Evolutionary conservation across 2,888 invertebrate genomes (phyloP).

Genomic region (Pyrochroa serraticornis): DNA sequence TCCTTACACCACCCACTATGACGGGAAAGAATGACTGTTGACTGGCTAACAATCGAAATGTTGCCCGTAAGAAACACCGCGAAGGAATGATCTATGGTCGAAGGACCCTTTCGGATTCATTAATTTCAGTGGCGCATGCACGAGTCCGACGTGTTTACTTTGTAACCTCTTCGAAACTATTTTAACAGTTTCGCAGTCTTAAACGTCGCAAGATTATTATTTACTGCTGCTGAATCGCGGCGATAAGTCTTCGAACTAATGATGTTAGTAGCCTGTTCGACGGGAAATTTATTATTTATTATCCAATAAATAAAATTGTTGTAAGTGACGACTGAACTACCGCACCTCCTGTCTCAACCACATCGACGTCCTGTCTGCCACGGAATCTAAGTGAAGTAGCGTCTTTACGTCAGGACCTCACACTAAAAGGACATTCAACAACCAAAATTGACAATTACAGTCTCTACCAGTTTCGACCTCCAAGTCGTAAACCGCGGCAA

Average conservation of each 20-base stretch:
- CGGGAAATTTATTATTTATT: conserved; percentile 19
- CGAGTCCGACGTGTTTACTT: background rate
- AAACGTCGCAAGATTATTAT: conserved; percentile 12
- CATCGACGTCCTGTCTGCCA: background rate
- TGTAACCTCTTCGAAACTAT: too few species aligned
- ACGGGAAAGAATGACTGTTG: conserved; percentile 38
- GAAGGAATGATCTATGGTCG: conserved; percentile 22
- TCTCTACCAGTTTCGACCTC: too few species aligned
- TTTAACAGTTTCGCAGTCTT: background rate
- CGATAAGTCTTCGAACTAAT: conserved; percentile 17
- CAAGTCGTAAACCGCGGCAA: too few species aligned
- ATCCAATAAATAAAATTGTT: conserved; percentile 21
- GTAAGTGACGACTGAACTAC: conserved; percentile 12
- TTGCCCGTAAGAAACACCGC: conserved; percentile 26
- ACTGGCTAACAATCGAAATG: conserved; percentile 28
- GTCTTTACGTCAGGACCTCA: too few species aligned
- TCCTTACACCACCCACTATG: conserved; percentile 37
- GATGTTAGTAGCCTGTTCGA: conserved; percentile 11
- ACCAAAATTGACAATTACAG: too few species aligned
- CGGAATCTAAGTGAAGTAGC: too few species aligned
- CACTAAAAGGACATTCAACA: too few species aligned
- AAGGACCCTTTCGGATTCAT: conserved; percentile 14
- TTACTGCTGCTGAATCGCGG: conserved; percentile 10
- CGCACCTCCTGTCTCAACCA: background rate
- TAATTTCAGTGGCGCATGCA: conserved; percentile 11